Conservation (phyloP, 2,113 vertebrate species). For the Pituophis catenifer region DNA sequence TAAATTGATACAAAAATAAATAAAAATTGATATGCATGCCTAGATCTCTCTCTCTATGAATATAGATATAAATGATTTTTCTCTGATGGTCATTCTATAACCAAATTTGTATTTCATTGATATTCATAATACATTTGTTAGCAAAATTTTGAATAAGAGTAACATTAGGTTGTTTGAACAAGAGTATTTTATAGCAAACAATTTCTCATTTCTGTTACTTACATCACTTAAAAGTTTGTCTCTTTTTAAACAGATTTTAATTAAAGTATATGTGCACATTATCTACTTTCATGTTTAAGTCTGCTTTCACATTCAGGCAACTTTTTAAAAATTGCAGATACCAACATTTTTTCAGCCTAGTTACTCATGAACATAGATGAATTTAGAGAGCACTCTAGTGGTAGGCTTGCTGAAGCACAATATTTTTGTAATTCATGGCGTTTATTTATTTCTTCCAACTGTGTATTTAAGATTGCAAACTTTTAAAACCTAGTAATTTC, state of each 20-base stretch:
- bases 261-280: neutral
- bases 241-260: neutral
- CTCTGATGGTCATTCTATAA: neutral
- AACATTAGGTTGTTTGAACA: neutral
- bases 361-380: neutral
- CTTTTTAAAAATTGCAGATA: neutral
- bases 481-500: neutral
- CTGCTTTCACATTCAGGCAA: neutral
- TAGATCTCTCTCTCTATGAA: neutral
- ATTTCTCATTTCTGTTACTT: neutral
- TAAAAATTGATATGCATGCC: neutral
- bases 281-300: neutral
- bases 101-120: neutral
- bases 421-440: neutral
- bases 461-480: neutral
- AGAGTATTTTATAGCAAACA: neutral
- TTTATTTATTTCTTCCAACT: neutral
- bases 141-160: neutral
- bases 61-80: neutral
- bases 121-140: neutral
- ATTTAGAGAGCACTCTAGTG: constrained; percentile 54
- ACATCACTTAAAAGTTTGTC: neutral
- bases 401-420: neutral
- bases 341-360: neutral
- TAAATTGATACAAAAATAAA: neutral